Percentiles rank a stretch among this genome's conserved stretches.
phyloP scores from a whole-genome alignment of 1,140 invertebrate species.

The Aphidius gifuensis region DNA sequence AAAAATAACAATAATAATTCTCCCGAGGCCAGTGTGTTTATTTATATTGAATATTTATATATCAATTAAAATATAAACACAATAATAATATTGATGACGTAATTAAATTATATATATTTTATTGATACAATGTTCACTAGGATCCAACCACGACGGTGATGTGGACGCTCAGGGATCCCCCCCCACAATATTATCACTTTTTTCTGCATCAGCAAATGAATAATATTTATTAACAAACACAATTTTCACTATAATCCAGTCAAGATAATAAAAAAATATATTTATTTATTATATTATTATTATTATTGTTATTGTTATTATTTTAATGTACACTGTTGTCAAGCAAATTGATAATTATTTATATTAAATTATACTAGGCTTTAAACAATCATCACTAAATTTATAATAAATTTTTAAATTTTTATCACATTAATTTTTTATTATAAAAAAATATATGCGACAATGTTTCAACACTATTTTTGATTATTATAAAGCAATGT shows the following conservation, averaged over 20 bases:
- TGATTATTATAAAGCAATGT: too few species aligned
- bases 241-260: slow-evolving; percentile 1
- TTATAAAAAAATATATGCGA: too few species aligned
- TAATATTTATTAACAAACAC: not conserved
- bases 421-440: too few species aligned
- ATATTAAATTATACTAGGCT: too few species aligned
- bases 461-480: too few species aligned
- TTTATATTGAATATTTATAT: not conserved
- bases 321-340: not conserved
- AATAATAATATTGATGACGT: not conserved
- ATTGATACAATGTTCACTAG: slow-evolving; percentile 21
- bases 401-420: too few species aligned
- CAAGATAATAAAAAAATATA: not conserved
- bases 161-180: slow-evolving; percentile 39
- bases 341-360: too few species aligned
- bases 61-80: too few species aligned
- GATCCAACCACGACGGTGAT: slow-evolving; percentile 36
- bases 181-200: slow-evolving; percentile 35
- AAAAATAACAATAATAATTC: not conserved
- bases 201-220: slow-evolving; percentile 36
- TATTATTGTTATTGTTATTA: not conserved
- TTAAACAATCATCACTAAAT: too few species aligned
- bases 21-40: not conserved
- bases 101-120: not conserved
- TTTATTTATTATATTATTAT: not conserved